Evolutionary conservation across 2,113 vertebrate species (phyloP).

Genomic region (Rissa tridactyla): DNA sequence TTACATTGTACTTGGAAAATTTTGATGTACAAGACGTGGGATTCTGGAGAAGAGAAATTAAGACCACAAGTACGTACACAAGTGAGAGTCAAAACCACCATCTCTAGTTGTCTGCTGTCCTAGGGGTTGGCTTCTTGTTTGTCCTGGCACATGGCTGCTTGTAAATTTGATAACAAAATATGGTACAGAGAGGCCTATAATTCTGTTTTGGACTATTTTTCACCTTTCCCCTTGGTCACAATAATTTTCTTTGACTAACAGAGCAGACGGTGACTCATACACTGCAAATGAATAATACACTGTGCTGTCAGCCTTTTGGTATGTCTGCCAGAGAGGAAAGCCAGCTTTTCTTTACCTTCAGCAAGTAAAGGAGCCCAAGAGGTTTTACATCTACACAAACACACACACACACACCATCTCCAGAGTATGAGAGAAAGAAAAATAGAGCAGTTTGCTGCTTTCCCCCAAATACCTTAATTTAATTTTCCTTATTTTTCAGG

Average conservation of each 20-base stretch:
- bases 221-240: conserved; percentile 36
- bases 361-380: neutral
- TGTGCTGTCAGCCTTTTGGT: conserved; percentile 27
- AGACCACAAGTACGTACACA: neutral
- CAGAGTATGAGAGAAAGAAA: neutral
- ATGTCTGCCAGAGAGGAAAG: neutral
- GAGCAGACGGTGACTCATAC: conserved; percentile 34
- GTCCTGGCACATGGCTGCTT: neutral
- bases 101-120: conserved; percentile 8
- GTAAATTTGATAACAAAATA: conserved; percentile 56
- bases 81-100: neutral
- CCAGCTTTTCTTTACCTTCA: neutral
- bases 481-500: neutral
- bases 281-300: conserved; percentile 17
- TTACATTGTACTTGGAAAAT: neutral
- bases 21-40: neutral
- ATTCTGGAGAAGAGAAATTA: conserved; percentile 18
- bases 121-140: neutral
- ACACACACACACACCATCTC: neutral
- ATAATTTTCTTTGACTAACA: conserved; percentile 62
- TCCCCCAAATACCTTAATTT: neutral
- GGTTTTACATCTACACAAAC: neutral
- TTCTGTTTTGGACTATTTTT: conserved; percentile 31
- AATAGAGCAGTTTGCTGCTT: neutral
- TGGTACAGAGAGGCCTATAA: conserved; percentile 8